These are phyloP conservation scores for Crypturellus tataupa DNA, from an alignment of 2,797 vertebrate genomes.

Conservation along the genomic window DNA sequence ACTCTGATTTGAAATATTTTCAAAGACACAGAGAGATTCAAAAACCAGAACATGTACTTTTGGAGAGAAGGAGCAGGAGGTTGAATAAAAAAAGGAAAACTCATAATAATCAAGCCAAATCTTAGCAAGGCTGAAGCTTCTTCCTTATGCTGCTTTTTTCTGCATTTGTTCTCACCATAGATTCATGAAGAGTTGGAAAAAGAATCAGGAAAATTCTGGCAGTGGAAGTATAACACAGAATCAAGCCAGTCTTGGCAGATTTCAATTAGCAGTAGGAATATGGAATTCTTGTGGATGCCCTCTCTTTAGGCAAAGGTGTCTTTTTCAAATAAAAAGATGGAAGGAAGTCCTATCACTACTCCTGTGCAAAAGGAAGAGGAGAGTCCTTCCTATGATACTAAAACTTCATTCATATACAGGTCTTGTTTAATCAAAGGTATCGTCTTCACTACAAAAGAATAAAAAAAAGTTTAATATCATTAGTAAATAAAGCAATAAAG, in stretches of 20 bases:
- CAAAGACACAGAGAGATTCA: slow-evolving; percentile 24
- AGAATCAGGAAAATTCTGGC: slow-evolving; percentile 74
- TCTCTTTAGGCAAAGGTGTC: slow-evolving; percentile 68
- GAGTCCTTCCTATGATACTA: not conserved
- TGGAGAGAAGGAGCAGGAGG: slow-evolving; percentile 62
- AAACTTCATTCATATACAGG: slow-evolving; percentile 19
- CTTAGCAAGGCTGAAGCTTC: slow-evolving; percentile 57
- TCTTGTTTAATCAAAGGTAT: not conserved
- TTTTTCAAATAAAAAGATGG: slow-evolving; percentile 55
- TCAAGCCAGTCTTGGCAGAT: slow-evolving; percentile 73
- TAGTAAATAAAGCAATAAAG: not conserved
- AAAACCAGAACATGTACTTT: slow-evolving; percentile 47
- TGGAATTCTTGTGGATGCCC: slow-evolving; percentile 61
- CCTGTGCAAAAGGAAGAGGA: not conserved
- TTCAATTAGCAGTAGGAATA: slow-evolving; percentile 67
- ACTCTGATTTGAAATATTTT: slow-evolving; percentile 47
- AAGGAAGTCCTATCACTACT: slow-evolving; percentile 39
- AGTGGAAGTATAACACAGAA: slow-evolving; percentile 55
- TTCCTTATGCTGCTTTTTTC: slow-evolving; percentile 73
- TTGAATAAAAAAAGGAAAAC: slow-evolving; percentile 55
- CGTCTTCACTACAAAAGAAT: not conserved
- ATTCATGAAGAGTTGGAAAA: slow-evolving; percentile 67
- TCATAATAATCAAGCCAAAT: slow-evolving; percentile 69
- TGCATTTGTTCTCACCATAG: slow-evolving; percentile 74
- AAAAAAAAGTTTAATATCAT: not conserved